Conservation (phyloP, 1,140 invertebrate genomes). For the Macrobrachium rosenbergii region DNA sequence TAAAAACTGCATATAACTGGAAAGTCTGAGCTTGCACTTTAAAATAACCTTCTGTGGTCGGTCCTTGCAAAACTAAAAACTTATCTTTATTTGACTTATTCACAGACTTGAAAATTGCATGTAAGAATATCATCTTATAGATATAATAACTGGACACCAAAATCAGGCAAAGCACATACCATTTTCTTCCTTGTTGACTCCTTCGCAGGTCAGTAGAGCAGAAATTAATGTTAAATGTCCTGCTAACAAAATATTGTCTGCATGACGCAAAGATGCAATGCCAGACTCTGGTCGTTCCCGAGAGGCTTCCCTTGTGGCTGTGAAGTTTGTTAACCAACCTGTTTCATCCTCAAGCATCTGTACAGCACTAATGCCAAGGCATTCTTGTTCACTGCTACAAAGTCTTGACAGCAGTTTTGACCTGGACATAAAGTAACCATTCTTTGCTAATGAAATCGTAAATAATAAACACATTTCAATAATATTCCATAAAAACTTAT, state of each 20-base stretch:
- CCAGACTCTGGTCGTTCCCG: conserved; percentile 58
- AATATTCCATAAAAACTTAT: neutral
- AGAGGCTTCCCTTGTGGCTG: conserved; percentile 60
- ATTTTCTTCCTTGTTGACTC: conserved; percentile 67
- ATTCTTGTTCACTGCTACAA: conserved; percentile 70
- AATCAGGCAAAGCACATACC: conserved; percentile 12
- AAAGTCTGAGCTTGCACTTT: too few relatives aligned
- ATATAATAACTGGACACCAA: too few relatives aligned
- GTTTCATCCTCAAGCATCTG: conserved; percentile 74
- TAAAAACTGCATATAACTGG: too few relatives aligned
- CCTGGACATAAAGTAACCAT: neutral
- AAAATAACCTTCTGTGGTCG: too few relatives aligned
- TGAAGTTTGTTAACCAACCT: conserved; percentile 73
- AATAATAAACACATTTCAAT: too few relatives aligned
- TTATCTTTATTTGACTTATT: too few relatives aligned
- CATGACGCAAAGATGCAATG: conserved; percentile 65
- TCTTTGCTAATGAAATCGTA: too few relatives aligned
- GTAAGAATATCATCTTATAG: too few relatives aligned
- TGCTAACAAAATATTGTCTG: conserved; percentile 72
- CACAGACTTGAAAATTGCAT: too few relatives aligned
- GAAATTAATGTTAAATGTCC: conserved; percentile 73
- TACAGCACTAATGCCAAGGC: conserved; percentile 69
- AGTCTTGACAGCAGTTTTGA: conserved; percentile 70
- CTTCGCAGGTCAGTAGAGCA: conserved; percentile 73
- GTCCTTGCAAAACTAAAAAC: too few relatives aligned